Evolutionary conservation across 2,888 invertebrate genomes (phyloP).

Genomic region (Scaptomyza cyrtandrae): DNA sequence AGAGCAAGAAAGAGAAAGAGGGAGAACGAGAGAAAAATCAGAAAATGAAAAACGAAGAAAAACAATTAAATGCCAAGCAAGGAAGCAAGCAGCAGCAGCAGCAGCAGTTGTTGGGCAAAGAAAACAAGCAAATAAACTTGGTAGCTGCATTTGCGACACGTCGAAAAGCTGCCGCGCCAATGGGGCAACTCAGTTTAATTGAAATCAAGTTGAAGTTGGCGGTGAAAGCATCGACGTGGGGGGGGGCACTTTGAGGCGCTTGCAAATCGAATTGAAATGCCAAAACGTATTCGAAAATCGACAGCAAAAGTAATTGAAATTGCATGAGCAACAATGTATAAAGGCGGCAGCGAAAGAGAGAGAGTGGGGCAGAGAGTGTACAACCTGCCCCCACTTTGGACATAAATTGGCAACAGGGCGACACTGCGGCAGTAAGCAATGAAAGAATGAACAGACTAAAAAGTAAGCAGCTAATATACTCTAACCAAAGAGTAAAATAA

Average conservation of each 20-base stretch:
- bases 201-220: slow-evolving; percentile 64
- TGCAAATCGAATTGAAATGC: slow-evolving; percentile 75
- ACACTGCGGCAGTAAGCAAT: slow-evolving; percentile 47
- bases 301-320: slow-evolving; percentile 82
- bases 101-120: slow-evolving; percentile 50
- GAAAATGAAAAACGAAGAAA: slow-evolving; percentile 57
- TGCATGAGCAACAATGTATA: slow-evolving; percentile 80
- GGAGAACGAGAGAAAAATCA: slow-evolving; percentile 34
- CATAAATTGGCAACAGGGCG: slow-evolving; percentile 69
- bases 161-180: slow-evolving; percentile 72
- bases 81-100: slow-evolving; percentile 16
- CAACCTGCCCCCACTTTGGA: slow-evolving; percentile 46
- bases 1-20: slow-evolving; percentile 21
- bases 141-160: slow-evolving; percentile 73
- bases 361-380: slow-evolving; percentile 30
- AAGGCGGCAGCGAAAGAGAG: slow-evolving; percentile 9
- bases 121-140: slow-evolving; percentile 79
- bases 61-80: slow-evolving; percentile 67
- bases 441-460: slow-evolving; percentile 5
- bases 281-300: slow-evolving; percentile 80
- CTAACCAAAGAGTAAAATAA: not conserved
- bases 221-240: slow-evolving; percentile 17
- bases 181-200: slow-evolving; percentile 77
- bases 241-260: slow-evolving; percentile 49
- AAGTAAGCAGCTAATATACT: slow-evolving; percentile 13